phyloP scores from a whole-genome alignment of 2,113 vertebrate species.

The Rousettus leschenaultii region DNA sequence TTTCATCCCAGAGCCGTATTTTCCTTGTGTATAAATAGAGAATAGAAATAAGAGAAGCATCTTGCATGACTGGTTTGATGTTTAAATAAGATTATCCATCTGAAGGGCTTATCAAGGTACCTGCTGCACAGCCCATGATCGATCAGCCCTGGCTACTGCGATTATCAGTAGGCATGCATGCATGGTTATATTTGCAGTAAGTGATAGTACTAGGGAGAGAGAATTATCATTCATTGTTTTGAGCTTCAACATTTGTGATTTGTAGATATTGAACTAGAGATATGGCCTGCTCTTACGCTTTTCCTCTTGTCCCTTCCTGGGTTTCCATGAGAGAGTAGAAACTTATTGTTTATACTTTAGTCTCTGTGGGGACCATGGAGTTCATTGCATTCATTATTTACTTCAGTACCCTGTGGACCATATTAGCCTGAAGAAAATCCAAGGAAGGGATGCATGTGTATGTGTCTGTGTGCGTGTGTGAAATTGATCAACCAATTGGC shows the following conservation, averaged over 20 bases:
- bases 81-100: not conserved
- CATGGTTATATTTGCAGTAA: not conserved
- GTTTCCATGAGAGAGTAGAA: not conserved
- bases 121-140: not conserved
- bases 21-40: not conserved
- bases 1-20: not conserved
- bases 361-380: not conserved
- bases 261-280: not conserved
- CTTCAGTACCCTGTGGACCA: not conserved
- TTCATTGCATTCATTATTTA: not conserved
- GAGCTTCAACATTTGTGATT: not conserved
- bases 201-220: not conserved
- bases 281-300: not conserved
- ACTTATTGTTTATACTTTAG: not conserved
- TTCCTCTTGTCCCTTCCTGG: not conserved
- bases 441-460: not conserved
- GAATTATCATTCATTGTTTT: not conserved
- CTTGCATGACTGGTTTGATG: not conserved
- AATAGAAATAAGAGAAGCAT: not conserved
- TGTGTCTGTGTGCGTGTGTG: not conserved
- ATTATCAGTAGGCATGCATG: not conserved
- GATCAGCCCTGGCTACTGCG: not conserved
- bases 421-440: not conserved
- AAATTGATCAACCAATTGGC: not conserved
- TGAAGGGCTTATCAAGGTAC: not conserved